A percentile compares a stretch with the other conserved stretches of the same genome.
Conservation (phyloP, 2,113 vertebrate genomes). For the Stegastes partitus region DNA sequence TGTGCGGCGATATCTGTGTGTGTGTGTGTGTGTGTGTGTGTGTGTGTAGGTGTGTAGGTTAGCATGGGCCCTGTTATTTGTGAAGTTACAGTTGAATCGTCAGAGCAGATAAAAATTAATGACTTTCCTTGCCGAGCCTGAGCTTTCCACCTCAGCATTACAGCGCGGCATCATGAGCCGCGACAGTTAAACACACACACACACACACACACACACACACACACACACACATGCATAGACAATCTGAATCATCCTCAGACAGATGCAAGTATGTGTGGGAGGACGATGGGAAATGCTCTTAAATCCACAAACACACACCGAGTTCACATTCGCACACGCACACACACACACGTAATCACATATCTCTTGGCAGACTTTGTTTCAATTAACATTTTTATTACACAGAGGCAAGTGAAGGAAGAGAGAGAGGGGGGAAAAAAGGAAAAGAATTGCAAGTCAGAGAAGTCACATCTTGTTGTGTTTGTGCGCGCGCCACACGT, state of each 20-base stretch:
- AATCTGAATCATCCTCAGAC: conserved; percentile 36
- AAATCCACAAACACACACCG: conserved; percentile 42
- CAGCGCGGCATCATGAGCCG: conserved; percentile 27
- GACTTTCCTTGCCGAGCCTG: conserved; percentile 69
- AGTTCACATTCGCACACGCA: conserved; percentile 38
- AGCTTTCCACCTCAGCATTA: conserved; percentile 59
- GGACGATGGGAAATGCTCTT: conserved; percentile 39
- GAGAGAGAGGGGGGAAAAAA: conserved; percentile 38
- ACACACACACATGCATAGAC: conserved; percentile 10
- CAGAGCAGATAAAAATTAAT: conserved; percentile 84
- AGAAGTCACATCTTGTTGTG: conserved; percentile 36
- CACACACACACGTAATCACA: conserved; percentile 39
- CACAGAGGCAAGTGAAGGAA: conserved; percentile 49
- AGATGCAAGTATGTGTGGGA: conserved; percentile 35
- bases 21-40: conserved; percentile 16
- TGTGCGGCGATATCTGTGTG: background rate
- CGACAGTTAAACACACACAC: background rate
- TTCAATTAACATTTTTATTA: conserved; percentile 84
- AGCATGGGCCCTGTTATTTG: conserved; percentile 67
- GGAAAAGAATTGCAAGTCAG: conserved; percentile 28
- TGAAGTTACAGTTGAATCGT: conserved; percentile 78
- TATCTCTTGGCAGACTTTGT: conserved; percentile 68
- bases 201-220: conserved; percentile 21
- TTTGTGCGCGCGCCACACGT: conserved; percentile 43
- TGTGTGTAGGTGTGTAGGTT: conserved; percentile 13